Conservation (phyloP, 30 jellyfish, hydroid and myxozoan genomes). For the Aurelia coerulea region DNA sequence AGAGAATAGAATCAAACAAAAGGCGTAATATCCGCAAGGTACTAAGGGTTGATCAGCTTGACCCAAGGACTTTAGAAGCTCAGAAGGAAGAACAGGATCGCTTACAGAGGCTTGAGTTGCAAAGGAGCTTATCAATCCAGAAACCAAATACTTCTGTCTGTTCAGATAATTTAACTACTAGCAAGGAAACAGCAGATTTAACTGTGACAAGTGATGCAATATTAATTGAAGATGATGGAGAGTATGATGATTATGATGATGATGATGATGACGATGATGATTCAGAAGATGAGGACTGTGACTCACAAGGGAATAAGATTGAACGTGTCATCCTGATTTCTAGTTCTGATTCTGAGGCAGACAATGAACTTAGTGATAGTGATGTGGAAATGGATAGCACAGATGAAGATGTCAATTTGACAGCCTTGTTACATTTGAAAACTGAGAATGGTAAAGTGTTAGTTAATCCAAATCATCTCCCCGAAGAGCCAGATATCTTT, state of each 20-base stretch:
- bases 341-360: constrained; percentile 71
- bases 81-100: constrained; percentile 89
- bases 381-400: constrained; percentile 26
- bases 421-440: constrained; percentile 13
- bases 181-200: background rate
- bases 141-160: background rate
- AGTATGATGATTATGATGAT: constrained; percentile 8
- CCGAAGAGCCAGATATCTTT: constrained; percentile 87
- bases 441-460: constrained; percentile 72
- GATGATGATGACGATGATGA: constrained; percentile 13
- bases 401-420: constrained; percentile 26
- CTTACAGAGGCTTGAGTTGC: constrained; percentile 70
- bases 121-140: constrained; percentile 20
- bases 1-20: constrained; percentile 47
- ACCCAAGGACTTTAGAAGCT: constrained; percentile 78
- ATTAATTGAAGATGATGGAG: constrained; percentile 39
- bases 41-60: constrained; percentile 64
- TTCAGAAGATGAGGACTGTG: constrained; percentile 6
- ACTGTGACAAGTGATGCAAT: background rate
- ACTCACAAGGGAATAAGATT: constrained; percentile 36
- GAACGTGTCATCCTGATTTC: constrained; percentile 28
- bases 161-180: background rate
- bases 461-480: constrained; percentile 74
- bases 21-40: constrained; percentile 90
- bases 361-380: constrained; percentile 33